These are phyloP conservation scores for Trissolcus basalis DNA, from an alignment of 1,140 invertebrate species.

Conservation along the genomic window DNA sequence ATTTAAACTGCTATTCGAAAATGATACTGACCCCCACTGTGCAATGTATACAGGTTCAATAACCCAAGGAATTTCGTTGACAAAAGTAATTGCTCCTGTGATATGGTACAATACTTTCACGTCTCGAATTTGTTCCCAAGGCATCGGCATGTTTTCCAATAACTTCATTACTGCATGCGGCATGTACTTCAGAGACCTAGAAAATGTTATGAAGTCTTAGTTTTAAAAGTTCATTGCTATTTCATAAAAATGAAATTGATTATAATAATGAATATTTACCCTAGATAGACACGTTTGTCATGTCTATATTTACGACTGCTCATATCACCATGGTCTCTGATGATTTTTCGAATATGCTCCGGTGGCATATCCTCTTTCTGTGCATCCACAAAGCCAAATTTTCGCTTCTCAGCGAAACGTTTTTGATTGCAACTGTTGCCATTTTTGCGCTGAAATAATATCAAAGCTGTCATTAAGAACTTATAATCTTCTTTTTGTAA, in stretches of 20 bases:
- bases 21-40: constrained; percentile 92
- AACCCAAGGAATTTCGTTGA: constrained; percentile 99
- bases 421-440: constrained; percentile 99
- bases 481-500: no score
- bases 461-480: no score
- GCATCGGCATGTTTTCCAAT: constrained; percentile 99
- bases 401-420: constrained; percentile 97
- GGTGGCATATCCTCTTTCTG: constrained; percentile 99
- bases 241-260: no score
- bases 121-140: constrained; percentile 99
- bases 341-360: constrained; percentile 99
- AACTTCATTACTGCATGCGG: constrained; percentile 99
- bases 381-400: constrained; percentile 99
- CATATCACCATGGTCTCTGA: constrained; percentile 99
- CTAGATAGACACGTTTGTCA: constrained; percentile 98
- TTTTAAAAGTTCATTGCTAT: no score
- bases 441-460: constrained; percentile 92
- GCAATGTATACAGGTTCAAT: constrained; percentile 99
- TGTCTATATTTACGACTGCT: constrained; percentile 98
- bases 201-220: no score
- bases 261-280: constrained; percentile 79
- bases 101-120: constrained; percentile 98
- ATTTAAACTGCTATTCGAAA: neutral
- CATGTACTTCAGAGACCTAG: constrained; percentile 98
- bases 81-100: constrained; percentile 99